Percentiles rank a stretch among this genome's conserved stretches.
Evolutionary conservation across 2,888 invertebrate species (phyloP).

Genomic region (Ommatoiulus sabulosus): DNA sequence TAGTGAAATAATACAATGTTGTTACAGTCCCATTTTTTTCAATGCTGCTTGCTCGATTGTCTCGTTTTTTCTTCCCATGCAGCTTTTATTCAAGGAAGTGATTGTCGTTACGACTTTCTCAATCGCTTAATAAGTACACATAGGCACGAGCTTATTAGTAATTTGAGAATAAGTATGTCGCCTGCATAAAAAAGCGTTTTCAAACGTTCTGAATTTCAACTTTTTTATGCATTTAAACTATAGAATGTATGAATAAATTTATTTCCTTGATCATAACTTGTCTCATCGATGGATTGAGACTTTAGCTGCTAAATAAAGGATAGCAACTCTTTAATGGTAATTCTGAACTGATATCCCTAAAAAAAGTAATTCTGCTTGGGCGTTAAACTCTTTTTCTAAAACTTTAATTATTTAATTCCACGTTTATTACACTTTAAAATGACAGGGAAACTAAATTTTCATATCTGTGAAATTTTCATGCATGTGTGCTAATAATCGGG

Average conservation of each 20-base stretch:
- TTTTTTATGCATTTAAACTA: no score
- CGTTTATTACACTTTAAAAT: neutral
- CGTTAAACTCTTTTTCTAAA: neutral
- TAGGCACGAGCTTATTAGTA: neutral
- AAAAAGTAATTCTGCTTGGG: neutral
- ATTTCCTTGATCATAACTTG: neutral
- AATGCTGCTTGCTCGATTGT: neutral
- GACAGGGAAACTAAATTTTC: neutral
- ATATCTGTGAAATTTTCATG: neutral
- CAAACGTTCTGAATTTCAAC: no score
- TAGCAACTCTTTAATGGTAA: neutral
- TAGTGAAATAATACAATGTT: neutral
- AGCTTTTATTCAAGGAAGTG: neutral
- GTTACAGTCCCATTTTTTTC: neutral
- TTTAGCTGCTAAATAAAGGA: neutral
- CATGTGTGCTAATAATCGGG: neutral
- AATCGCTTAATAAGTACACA: neutral
- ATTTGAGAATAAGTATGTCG: neutral
- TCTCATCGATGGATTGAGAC: neutral
- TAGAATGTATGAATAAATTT: neutral
- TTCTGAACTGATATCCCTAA: neutral
- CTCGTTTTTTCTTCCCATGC: neutral
- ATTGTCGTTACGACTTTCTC: neutral
- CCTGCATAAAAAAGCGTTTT: neutral
- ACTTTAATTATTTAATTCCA: neutral